phyloP scores from a whole-genome alignment of 2,113 vertebrate species.

The Rhabdomys dilectus region DNA sequence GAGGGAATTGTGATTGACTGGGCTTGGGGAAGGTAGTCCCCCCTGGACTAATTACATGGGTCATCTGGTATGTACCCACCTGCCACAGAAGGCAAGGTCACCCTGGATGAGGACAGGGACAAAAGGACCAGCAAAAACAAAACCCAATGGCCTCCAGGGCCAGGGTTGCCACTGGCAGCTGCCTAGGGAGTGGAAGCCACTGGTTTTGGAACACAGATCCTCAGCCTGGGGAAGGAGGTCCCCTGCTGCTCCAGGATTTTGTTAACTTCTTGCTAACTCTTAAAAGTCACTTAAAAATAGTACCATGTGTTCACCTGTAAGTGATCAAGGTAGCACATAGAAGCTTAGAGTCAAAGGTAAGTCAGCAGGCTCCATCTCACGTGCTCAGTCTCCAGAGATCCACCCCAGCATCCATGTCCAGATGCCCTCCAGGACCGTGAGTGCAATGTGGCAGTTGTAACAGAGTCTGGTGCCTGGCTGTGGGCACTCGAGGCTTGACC shows the following conservation, averaged over 20 bases:
- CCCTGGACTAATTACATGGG: neutral
- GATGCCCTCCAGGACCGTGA: neutral
- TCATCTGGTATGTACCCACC: neutral
- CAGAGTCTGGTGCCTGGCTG: neutral
- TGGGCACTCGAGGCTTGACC: neutral
- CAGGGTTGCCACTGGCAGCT: neutral
- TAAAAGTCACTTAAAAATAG: neutral
- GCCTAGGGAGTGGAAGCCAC: fast-evolving
- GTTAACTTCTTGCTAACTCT: neutral
- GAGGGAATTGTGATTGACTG: neutral
- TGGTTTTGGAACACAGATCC: neutral
- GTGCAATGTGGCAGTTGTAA: too few relatives aligned
- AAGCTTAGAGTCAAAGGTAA: neutral
- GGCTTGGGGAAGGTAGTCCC: neutral
- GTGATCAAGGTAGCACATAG: neutral
- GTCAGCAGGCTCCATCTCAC: neutral
- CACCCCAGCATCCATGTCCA: neutral
- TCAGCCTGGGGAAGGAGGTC: neutral
- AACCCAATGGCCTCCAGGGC: fast-evolving
- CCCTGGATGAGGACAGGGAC: neutral
- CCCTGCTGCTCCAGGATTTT: neutral
- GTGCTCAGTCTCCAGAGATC: neutral
- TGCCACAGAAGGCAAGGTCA: neutral
- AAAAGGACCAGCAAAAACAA: neutral
- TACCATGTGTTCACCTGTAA: neutral